Evolutionary conservation across 2,113 vertebrate genomes (phyloP).

Genomic region (Neogale vison): DNA sequence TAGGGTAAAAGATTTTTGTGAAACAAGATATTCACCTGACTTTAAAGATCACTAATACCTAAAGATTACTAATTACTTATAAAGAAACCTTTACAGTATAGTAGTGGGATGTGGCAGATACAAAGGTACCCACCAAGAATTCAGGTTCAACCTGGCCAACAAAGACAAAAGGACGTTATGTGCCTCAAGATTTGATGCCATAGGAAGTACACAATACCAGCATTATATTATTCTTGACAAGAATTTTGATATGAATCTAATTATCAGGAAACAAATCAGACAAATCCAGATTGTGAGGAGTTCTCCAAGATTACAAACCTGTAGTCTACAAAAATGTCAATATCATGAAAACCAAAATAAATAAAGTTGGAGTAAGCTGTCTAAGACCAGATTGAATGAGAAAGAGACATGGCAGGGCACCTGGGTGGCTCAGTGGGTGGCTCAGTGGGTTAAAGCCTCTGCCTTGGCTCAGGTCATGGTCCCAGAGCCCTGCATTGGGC

Average conservation of each 20-base stretch:
- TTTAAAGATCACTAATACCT: not conserved
- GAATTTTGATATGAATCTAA: slow-evolving; percentile 35
- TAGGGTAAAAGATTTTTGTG: not conserved
- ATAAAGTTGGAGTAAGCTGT: not conserved
- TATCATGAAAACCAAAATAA: not conserved
- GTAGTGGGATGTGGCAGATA: not conserved
- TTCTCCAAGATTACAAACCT: slow-evolving; percentile 9
- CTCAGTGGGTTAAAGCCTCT: too few species aligned
- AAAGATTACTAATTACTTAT: not conserved
- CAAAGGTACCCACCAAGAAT: not conserved
- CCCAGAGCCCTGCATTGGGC: too few species aligned
- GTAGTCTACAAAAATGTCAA: slow-evolving; percentile 15
- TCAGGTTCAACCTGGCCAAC: not conserved
- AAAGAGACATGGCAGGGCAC: not conserved
- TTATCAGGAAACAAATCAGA: not conserved
- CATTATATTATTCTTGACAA: not conserved
- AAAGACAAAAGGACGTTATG: not conserved
- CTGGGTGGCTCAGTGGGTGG: too few species aligned
- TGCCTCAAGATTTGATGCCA: not conserved
- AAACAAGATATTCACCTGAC: not conserved
- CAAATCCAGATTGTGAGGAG: not conserved
- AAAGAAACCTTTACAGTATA: not conserved
- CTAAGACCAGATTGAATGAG: not conserved
- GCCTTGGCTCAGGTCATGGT: too few species aligned
- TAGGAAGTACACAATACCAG: not conserved